Percentiles rank a stretch among this genome's conserved stretches.
Conservation (phyloP, 2,113 vertebrate genomes). For the Gorsachius goisagi region DNA sequence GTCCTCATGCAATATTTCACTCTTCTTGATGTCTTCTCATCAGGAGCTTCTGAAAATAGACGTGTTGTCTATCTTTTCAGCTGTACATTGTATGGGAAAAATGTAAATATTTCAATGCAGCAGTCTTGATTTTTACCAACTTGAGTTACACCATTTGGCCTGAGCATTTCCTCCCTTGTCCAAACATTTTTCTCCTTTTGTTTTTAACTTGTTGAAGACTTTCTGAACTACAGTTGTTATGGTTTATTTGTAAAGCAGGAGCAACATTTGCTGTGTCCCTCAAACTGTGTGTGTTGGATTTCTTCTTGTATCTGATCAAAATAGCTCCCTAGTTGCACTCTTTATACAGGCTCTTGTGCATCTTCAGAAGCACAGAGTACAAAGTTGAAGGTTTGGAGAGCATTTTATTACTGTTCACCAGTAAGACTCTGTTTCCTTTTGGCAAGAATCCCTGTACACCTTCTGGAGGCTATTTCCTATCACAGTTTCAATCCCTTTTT, state of each 20-base stretch:
- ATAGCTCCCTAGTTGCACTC: neutral
- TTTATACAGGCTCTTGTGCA: neutral
- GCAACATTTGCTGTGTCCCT: neutral
- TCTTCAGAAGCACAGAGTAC: neutral
- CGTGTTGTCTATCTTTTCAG: neutral
- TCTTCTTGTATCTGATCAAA: neutral
- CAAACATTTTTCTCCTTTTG: neutral
- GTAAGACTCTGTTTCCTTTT: constrained; percentile 5
- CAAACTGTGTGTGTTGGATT: neutral
- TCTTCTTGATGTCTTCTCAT: neutral
- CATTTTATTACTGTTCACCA: neutral
- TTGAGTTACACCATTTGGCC: neutral
- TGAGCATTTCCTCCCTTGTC: neutral
- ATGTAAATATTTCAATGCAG: neutral
- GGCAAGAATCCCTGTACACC: neutral
- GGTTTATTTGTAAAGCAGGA: neutral
- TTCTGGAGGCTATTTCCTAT: neutral
- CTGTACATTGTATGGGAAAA: neutral
- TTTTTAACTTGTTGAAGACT: neutral
- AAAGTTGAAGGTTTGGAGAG: constrained; percentile 9
- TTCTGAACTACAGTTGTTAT: neutral
- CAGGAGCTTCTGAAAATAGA: neutral
- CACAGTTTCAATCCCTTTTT: neutral
- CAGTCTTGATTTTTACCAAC: neutral
- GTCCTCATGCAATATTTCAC: neutral